A percentile compares a stretch with the other conserved stretches of the same genome.
These are phyloP conservation scores for Nephrotoma appendiculata DNA, from an alignment of 2,888 invertebrate species.

Conservation along the genomic window DNA sequence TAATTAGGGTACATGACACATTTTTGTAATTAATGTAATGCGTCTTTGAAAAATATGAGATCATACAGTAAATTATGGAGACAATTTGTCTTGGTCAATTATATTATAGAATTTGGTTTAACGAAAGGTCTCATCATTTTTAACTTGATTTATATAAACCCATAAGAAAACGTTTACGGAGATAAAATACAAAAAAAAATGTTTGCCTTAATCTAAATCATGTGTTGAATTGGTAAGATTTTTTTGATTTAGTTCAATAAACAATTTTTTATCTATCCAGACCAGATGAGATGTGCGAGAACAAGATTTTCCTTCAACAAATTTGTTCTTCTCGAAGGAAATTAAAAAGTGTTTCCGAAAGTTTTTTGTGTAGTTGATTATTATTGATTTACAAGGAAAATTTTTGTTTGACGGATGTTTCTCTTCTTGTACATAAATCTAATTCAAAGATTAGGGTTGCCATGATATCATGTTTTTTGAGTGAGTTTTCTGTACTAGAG, in stretches of 20 bases:
- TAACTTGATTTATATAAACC: too few species aligned
- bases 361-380: neutral
- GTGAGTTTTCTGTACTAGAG: too few species aligned
- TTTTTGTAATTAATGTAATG: neutral
- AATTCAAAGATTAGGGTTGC: too few species aligned
- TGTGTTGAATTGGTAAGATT: neutral
- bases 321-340: neutral
- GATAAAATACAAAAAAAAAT: neutral
- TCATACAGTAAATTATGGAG: too few species aligned
- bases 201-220: neutral
- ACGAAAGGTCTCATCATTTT: too few species aligned
- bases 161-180: too few species aligned
- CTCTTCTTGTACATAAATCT: too few species aligned
- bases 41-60: neutral
- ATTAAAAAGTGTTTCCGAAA: neutral
- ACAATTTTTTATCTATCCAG: neutral
- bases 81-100: neutral
- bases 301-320: neutral
- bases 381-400: too few species aligned
- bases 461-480: too few species aligned
- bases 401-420: too few species aligned
- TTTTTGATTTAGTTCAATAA: neutral
- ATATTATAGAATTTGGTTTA: neutral
- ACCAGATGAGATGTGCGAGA: neutral
- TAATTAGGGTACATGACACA: neutral